Conservation (phyloP, 2,888 invertebrate genomes). For the Electrophaes corylata region DNA sequence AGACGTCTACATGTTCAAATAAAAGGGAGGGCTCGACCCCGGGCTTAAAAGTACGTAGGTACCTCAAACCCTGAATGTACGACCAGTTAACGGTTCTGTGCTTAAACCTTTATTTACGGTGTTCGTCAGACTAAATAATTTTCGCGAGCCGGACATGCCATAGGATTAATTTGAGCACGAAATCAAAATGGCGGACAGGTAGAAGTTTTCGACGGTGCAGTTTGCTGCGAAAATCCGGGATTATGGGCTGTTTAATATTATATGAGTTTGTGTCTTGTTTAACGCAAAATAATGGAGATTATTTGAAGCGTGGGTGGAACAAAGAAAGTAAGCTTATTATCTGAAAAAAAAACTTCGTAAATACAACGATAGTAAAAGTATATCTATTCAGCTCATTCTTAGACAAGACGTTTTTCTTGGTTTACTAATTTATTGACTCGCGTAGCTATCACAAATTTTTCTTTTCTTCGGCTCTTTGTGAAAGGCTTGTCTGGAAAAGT, state of each 20-base stretch:
- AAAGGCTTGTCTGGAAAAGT: too few relatives aligned
- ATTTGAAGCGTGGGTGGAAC: constrained; percentile 5
- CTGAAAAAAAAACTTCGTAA: constrained; percentile 22
- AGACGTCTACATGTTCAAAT: constrained; percentile 60
- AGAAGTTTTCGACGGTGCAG: constrained; percentile 55
- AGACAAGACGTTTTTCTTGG: too few relatives aligned
- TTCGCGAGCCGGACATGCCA: constrained; percentile 64
- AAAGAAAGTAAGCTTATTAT: constrained; percentile 6
- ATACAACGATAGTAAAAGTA: too few relatives aligned
- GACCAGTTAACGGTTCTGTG: constrained; percentile 63
- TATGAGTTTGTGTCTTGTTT: constrained; percentile 39
- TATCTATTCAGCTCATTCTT: too few relatives aligned
- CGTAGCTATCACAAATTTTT: too few relatives aligned
- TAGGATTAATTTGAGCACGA: constrained; percentile 71
- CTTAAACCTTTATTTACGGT: constrained; percentile 71
- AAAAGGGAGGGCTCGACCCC: constrained; percentile 55
- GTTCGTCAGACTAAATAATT: constrained; percentile 74
- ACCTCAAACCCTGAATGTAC: constrained; percentile 67
- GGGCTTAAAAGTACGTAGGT: constrained; percentile 9
- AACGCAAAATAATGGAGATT: constrained; percentile 45
- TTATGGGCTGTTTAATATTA: constrained; percentile 62
- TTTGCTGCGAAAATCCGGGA: constrained; percentile 56
- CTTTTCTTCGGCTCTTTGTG: too few relatives aligned
- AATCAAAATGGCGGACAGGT: constrained; percentile 67
- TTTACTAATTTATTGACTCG: too few relatives aligned